Conservation (phyloP, 2,797 vertebrate species). For the Acipenser oxyrinchus region DNA sequence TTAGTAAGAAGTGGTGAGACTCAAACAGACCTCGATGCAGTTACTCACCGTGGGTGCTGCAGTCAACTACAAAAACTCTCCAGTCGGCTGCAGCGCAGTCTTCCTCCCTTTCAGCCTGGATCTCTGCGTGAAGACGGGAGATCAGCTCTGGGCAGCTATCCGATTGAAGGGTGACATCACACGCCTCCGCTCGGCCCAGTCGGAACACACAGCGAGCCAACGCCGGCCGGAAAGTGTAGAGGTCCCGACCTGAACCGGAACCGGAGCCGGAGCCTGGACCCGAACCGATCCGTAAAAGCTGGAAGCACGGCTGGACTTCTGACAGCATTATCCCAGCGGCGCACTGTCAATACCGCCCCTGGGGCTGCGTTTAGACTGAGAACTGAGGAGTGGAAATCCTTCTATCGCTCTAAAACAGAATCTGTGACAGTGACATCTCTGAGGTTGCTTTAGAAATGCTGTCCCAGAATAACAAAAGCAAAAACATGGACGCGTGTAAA, state of each 20-base stretch:
- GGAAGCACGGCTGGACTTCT: conserved; percentile 78
- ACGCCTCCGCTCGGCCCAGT: conserved; percentile 69
- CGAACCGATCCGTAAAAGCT: conserved; percentile 76
- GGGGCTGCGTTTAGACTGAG: neutral
- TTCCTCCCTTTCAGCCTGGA: conserved; percentile 62
- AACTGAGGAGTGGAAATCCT: neutral
- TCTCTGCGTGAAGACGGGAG: conserved; percentile 75
- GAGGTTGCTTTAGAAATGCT: conserved; percentile 11
- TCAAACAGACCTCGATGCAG: no score
- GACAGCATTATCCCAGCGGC: conserved; percentile 23
- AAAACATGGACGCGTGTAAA: neutral
- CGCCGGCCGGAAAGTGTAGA: conserved; percentile 78
- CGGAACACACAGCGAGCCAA: conserved; percentile 66
- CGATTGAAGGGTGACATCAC: conserved; percentile 72
- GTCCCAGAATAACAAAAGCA: neutral
- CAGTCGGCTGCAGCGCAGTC: conserved; percentile 41
- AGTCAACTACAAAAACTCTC: conserved; percentile 72
- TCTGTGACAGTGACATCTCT: no score
- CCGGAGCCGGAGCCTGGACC: conserved; percentile 16
- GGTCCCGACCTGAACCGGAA: conserved; percentile 53
- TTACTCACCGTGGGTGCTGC: conserved; percentile 70
- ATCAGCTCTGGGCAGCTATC: conserved; percentile 43
- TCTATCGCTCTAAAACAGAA: neutral
- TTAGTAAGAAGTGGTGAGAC: no score
- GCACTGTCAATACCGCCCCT: neutral